A percentile compares a stretch with the other conserved stretches of the same genome.
Conservation (phyloP, 2,797 vertebrate genomes). For the Paratrypauchen microcephalus region DNA sequence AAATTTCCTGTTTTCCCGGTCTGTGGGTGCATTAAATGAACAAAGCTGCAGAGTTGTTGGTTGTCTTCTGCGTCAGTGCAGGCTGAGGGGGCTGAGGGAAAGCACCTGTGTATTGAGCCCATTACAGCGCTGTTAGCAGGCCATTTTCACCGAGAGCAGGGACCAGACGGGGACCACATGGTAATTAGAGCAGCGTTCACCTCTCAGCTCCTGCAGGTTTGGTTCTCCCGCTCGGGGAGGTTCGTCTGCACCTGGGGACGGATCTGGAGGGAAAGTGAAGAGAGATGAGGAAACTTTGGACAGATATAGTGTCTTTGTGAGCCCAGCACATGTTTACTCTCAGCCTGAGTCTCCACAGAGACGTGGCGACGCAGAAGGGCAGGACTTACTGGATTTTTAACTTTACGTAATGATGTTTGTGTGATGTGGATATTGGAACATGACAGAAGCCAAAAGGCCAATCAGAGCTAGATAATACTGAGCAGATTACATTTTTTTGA, state of each 20-base stretch:
- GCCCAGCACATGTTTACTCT: conserved; percentile 51
- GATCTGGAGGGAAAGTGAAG: background rate
- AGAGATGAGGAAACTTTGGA: conserved; percentile 8
- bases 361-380: conserved; percentile 45
- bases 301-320: conserved; percentile 45
- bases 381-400: background rate
- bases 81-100: conserved; percentile 24
- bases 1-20: conserved; percentile 20
- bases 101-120: conserved; percentile 57
- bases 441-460: no score
- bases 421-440: background rate
- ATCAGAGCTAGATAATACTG: no score
- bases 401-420: background rate
- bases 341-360: conserved; percentile 46
- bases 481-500: no score
- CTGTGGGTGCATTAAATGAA: background rate
- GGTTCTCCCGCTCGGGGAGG: conserved; percentile 1
- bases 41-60: background rate
- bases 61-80: conserved; percentile 37
- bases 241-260: background rate
- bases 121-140: conserved; percentile 53
- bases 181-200: conserved; percentile 49
- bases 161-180: conserved; percentile 61
- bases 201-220: conserved; percentile 6
- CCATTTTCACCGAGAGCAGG: conserved; percentile 38